These are phyloP conservation scores for Jacana jacana DNA, from an alignment of 2,113 vertebrate genomes.

Conservation along the genomic window DNA sequence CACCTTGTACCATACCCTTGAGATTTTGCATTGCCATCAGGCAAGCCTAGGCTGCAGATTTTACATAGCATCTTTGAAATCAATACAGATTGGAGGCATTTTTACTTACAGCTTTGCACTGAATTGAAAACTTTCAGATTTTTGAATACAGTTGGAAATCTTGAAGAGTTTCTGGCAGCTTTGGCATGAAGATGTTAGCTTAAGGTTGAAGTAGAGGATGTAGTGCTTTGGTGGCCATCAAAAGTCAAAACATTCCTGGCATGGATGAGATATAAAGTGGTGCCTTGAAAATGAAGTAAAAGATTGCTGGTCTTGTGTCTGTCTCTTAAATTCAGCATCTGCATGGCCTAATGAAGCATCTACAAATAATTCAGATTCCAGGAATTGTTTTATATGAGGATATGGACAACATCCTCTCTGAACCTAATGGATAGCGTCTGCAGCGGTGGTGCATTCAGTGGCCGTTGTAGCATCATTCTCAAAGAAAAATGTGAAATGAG, in stretches of 20 bases:
- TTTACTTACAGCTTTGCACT: background rate
- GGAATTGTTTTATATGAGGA: background rate
- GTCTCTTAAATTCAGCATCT: background rate
- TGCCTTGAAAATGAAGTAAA: background rate
- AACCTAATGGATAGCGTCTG: background rate
- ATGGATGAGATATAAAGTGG: background rate
- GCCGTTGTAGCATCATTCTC: background rate
- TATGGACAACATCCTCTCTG: background rate
- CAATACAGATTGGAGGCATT: background rate
- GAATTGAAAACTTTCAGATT: background rate
- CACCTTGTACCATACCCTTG: background rate
- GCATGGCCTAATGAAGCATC: background rate
- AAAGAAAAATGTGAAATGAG: background rate
- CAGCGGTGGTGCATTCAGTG: background rate
- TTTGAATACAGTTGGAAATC: background rate
- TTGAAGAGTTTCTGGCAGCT: background rate
- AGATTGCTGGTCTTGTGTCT: background rate
- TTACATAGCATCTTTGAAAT: background rate
- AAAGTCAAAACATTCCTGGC: background rate
- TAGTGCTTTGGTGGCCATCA: background rate
- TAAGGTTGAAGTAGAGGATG: background rate
- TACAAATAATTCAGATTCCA: background rate
- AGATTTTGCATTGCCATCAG: background rate
- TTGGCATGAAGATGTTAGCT: background rate
- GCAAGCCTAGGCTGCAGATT: background rate